phyloP scores from a whole-genome alignment of 2,113 vertebrate species.

The Caloenas nicobarica region DNA sequence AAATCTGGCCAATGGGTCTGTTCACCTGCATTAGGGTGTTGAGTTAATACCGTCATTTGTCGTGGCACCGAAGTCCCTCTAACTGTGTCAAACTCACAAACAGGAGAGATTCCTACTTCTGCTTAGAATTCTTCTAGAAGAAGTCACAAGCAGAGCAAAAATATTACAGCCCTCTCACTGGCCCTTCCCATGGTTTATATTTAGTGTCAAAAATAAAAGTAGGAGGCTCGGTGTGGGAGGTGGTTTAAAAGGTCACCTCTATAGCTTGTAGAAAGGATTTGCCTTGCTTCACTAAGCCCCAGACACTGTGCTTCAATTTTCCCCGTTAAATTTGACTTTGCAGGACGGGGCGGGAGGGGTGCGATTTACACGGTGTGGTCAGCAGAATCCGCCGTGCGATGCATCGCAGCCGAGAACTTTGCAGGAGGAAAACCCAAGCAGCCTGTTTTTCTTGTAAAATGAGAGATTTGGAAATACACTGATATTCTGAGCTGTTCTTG shows the following conservation, averaged over 20 bases:
- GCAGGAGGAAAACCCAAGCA: background rate
- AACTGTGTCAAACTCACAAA: background rate
- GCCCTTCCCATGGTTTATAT: background rate
- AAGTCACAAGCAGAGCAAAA: background rate
- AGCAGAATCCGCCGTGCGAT: background rate
- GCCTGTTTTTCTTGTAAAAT: background rate
- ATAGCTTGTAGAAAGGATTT: background rate
- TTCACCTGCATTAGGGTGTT: background rate
- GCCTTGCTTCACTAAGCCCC: slow-evolving; percentile 31
- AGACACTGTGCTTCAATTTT: slow-evolving; percentile 17
- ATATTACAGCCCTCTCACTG: background rate
- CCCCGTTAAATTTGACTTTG: slow-evolving; percentile 1
- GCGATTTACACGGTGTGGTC: background rate
- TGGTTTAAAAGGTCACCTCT: slow-evolving; percentile 23
- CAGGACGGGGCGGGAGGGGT: background rate
- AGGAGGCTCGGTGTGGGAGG: background rate
- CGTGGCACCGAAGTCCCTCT: background rate
- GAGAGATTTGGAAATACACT: background rate
- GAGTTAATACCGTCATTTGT: background rate
- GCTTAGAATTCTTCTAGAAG: background rate
- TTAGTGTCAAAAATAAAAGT: background rate
- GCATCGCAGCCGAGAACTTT: background rate
- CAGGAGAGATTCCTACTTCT: background rate
- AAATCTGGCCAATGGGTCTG: background rate
- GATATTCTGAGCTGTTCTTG: background rate